These are phyloP conservation scores for Lithobates sylvaticus DNA, from an alignment of 2,797 vertebrate genomes.

Conservation along the genomic window DNA sequence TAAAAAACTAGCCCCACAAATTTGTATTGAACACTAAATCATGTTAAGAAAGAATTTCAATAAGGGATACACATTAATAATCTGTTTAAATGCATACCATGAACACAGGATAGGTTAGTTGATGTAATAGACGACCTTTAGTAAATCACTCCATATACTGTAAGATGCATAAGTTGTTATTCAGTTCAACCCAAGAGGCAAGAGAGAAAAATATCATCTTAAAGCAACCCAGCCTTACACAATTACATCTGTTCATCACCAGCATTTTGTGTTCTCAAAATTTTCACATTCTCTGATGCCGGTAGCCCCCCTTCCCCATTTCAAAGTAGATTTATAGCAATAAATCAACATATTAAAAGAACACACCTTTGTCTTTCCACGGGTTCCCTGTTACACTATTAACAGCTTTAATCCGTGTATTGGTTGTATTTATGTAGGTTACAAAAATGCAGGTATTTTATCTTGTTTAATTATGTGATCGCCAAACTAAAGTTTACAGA, in stretches of 20 bases:
- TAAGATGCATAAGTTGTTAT: no score
- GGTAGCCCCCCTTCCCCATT: constrained; percentile 72
- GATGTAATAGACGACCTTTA: no score
- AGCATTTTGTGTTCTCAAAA: constrained; percentile 82
- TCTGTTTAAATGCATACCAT: no score
- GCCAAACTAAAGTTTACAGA: constrained; percentile 99
- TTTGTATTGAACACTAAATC: neutral
- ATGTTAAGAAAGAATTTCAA: no score
- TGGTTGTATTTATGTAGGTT: constrained; percentile 81
- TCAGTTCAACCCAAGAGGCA: neutral
- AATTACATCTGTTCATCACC: constrained; percentile 80
- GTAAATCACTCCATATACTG: no score
- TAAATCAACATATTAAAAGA: constrained; percentile 78
- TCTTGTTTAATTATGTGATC: constrained; percentile 92
- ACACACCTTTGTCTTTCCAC: constrained; percentile 80
- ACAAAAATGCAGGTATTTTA: constrained; percentile 83
- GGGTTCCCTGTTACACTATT: constrained; percentile 86
- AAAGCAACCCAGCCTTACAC: constrained; percentile 73
- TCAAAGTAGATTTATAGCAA: constrained; percentile 94
- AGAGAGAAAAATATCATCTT: neutral
- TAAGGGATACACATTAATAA: no score
- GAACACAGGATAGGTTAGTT: no score
- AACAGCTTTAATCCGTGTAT: constrained; percentile 87
- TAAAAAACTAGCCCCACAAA: neutral
- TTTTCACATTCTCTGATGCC: constrained; percentile 79